Evolutionary conservation across 1,140 invertebrate species (phyloP).

Genomic region (Nymphalis io): DNA sequence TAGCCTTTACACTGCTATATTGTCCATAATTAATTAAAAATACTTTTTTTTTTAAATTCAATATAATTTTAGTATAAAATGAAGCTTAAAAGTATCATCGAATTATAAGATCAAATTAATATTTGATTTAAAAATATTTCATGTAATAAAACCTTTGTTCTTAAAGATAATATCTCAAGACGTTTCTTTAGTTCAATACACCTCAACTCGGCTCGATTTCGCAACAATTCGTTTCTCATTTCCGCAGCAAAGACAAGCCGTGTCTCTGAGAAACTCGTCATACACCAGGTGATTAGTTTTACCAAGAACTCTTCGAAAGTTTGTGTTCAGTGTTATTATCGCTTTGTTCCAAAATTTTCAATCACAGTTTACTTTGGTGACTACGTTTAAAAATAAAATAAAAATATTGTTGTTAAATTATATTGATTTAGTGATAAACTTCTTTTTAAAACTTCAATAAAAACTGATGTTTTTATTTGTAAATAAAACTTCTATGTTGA

Average conservation of each 20-base stretch:
- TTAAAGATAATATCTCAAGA: not conserved
- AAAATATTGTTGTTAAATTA: too few relatives aligned
- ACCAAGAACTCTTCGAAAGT: constrained; percentile 44
- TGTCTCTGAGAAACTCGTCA: constrained; percentile 44
- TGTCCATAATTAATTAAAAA: constrained; percentile 19
- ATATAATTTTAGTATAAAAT: too few relatives aligned
- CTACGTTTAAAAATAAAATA: not conserved
- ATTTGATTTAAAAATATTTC: too few relatives aligned
- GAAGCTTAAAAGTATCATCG: too few relatives aligned
- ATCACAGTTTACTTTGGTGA: constrained; percentile 8
- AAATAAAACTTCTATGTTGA: too few relatives aligned
- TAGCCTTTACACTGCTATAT: constrained; percentile 31
- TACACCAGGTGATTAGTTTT: constrained; percentile 57
- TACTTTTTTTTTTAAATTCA: not conserved
- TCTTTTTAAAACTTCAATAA: too few relatives aligned
- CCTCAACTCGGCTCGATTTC: constrained; percentile 37
- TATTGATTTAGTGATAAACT: too few relatives aligned
- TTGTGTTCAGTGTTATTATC: not conserved
- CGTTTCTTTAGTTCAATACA: not conserved
- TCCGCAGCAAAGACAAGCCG: constrained; percentile 37
- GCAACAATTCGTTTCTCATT: constrained; percentile 59
- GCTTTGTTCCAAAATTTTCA: constrained; percentile 6
- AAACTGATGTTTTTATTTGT: too few relatives aligned
- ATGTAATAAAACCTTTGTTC: not conserved
- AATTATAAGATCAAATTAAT: too few relatives aligned